Evolutionary conservation across 92 coral and sea anemone genomes (phyloP).

Genomic region (Siderastrea radians): DNA sequence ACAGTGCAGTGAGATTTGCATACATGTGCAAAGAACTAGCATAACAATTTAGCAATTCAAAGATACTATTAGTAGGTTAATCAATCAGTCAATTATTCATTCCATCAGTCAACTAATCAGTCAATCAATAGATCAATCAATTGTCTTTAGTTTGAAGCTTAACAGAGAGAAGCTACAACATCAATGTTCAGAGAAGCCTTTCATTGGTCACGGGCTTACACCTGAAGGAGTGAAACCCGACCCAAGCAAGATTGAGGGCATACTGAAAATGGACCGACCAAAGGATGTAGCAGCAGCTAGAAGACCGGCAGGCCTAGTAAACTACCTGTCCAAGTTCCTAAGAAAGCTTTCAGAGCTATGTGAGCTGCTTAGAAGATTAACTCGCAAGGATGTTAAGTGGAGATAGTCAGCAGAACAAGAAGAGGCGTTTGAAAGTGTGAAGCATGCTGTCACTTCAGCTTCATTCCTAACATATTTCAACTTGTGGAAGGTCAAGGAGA

Average conservation of each 20-base stretch:
- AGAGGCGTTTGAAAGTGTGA: conserved; percentile 31
- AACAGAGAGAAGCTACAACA: conserved; percentile 51
- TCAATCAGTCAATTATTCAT: no score
- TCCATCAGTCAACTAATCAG: no score
- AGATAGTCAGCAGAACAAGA: conserved; percentile 51
- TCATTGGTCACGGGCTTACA: conserved; percentile 46
- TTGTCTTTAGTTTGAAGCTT: conserved; percentile 30
- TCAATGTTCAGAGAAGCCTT: conserved; percentile 44
- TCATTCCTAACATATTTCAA: conserved; percentile 47
- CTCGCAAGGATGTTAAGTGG: conserved; percentile 59
- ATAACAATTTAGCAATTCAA: no score
- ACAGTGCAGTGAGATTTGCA: no score
- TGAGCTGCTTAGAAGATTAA: conserved; percentile 53
- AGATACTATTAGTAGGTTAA: no score
- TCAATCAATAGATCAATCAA: no score
- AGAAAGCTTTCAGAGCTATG: conserved; percentile 39
- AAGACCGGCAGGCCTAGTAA: conserved; percentile 43
- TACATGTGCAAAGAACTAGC: no score
- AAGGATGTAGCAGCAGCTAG: conserved; percentile 36
- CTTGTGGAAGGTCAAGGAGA: conserved; percentile 57
- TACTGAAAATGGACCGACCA: conserved; percentile 53
- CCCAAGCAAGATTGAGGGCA: conserved; percentile 45
- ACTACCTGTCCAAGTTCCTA: conserved; percentile 51
- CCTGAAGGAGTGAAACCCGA: conserved; percentile 55
- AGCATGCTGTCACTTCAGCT: conserved; percentile 54